These are phyloP conservation scores for Cercopithecus hamlyni DNA, from an alignment of 2,797 vertebrate genomes.

Conservation along the genomic window DNA sequence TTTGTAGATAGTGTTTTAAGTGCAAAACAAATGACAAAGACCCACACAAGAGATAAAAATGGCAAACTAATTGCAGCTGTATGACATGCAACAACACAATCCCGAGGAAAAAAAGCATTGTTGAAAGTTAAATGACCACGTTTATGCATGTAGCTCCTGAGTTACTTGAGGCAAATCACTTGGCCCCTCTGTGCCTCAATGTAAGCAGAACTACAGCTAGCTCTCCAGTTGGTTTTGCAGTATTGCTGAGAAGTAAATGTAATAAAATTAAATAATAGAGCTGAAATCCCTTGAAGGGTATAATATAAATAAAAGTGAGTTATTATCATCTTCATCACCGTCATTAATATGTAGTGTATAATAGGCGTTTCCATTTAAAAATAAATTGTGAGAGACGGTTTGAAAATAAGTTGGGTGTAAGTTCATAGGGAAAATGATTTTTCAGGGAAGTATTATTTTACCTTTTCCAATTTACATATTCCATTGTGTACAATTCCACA, in stretches of 20 bases:
- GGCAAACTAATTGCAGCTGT: conserved; percentile 28
- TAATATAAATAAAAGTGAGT: neutral
- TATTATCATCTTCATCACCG: neutral
- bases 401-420: neutral
- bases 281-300: neutral
- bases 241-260: neutral
- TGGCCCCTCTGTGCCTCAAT: neutral
- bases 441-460: neutral
- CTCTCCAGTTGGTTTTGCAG: neutral
- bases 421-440: neutral
- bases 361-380: neutral
- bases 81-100: neutral
- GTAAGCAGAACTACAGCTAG: neutral
- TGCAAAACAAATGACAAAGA: conserved; percentile 49
- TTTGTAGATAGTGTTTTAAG: conserved; percentile 19
- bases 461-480: conserved; percentile 25
- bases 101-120: neutral
- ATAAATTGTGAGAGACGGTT: conserved; percentile 19
- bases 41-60: neutral
- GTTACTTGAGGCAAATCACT: neutral
- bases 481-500: neutral
- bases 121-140: neutral
- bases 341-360: neutral
- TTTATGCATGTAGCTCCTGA: neutral
- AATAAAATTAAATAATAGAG: neutral